Conservation (phyloP, 2,888 invertebrate genomes). For the Pegoplata infirma region DNA sequence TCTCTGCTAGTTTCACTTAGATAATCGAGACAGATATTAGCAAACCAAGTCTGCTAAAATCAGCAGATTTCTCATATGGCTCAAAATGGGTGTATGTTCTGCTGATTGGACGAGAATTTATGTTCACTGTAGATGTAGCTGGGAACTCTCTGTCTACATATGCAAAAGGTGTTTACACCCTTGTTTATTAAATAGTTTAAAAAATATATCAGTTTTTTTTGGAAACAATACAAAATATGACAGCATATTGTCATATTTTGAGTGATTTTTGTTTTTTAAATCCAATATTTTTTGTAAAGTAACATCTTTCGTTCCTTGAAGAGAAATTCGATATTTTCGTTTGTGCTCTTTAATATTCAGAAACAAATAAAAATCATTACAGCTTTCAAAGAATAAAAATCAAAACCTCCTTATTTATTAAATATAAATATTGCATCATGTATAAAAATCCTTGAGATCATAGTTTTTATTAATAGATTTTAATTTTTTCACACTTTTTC, state of each 20-base stretch:
- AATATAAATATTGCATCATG: background rate
- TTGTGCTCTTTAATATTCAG: background rate
- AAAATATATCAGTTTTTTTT: too few relatives aligned
- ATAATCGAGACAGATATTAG: too few relatives aligned
- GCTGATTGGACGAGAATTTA: too few relatives aligned
- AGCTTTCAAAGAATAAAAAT: slow-evolving; percentile 28
- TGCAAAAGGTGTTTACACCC: too few relatives aligned
- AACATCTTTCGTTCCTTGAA: background rate
- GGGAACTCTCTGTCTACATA: too few relatives aligned
- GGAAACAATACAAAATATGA: background rate
- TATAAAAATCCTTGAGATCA: background rate
- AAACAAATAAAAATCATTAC: slow-evolving; percentile 6
- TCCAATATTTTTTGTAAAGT: background rate
- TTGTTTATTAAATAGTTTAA: too few relatives aligned
- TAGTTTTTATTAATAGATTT: background rate
- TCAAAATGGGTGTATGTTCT: too few relatives aligned
- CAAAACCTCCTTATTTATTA: slow-evolving; percentile 8
- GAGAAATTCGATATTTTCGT: slow-evolving; percentile 45
- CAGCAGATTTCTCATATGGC: too few relatives aligned
- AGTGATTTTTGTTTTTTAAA: background rate
- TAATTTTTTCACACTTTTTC: background rate
- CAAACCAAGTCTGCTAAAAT: too few relatives aligned
- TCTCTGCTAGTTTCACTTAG: too few relatives aligned
- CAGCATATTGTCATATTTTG: background rate
- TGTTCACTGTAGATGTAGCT: too few relatives aligned